Conservation (phyloP, 2,797 vertebrate species). For the Mallotus villosus region DNA sequence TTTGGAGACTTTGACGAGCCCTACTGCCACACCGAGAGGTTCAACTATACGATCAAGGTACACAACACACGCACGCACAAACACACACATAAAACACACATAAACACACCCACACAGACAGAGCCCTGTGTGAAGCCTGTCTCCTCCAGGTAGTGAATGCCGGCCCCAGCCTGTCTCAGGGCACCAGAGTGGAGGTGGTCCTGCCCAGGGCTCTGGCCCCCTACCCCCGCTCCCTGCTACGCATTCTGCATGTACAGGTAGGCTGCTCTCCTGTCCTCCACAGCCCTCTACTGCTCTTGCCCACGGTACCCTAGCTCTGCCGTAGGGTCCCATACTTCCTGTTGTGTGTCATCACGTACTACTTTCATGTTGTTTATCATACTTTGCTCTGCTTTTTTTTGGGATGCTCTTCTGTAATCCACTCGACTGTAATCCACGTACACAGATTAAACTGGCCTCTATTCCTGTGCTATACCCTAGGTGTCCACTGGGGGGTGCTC, state of each 20-base stretch:
- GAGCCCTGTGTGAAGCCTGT: neutral
- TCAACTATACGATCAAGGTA: constrained; percentile 84
- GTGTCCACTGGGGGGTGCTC: constrained; percentile 74
- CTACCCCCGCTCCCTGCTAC: constrained; percentile 70
- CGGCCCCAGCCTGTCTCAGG: constrained; percentile 79
- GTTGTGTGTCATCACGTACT: neutral
- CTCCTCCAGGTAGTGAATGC: constrained; percentile 75
- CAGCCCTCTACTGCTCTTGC: too few relatives aligned
- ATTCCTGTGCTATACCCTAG: too few relatives aligned
- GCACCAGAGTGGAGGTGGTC: constrained; percentile 70
- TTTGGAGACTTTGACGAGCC: constrained; percentile 71
- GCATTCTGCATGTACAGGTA: constrained; percentile 78
- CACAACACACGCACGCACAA: neutral
- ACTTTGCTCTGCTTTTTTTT: neutral
- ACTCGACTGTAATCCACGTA: constrained; percentile 10
- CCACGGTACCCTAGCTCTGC: too few relatives aligned
- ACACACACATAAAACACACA: neutral
- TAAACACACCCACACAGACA: neutral
- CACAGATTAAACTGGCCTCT: constrained; percentile 53
- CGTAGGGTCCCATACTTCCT: too few relatives aligned
- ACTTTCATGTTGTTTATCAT: neutral
- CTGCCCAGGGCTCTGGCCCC: constrained; percentile 79
- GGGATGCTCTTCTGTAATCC: neutral
- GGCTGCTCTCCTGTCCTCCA: too few relatives aligned
- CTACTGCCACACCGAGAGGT: constrained; percentile 73